A percentile compares a stretch with the other conserved stretches of the same genome.
phyloP scores from a whole-genome alignment of 2,797 vertebrate genomes.

The Cyclopterus lumpus region DNA sequence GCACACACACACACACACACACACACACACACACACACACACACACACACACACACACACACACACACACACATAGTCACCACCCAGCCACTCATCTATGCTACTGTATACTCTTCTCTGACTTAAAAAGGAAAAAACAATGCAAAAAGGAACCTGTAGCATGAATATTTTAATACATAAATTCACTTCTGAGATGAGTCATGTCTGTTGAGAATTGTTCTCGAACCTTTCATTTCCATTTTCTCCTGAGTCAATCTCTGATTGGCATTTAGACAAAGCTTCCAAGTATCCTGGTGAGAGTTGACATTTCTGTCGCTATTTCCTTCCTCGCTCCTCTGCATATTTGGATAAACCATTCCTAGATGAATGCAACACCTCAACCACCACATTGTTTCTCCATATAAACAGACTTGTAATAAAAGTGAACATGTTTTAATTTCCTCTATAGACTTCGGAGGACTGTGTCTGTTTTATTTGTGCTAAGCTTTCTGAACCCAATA shows the following conservation, averaged over 20 bases:
- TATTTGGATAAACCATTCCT: slow-evolving; percentile 46
- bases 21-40: background rate
- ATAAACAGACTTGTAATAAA: slow-evolving; percentile 5
- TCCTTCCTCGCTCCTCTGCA: slow-evolving; percentile 27
- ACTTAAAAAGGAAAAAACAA: slow-evolving; percentile 20
- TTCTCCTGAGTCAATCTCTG: slow-evolving; percentile 55
- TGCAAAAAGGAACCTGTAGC: slow-evolving; percentile 30
- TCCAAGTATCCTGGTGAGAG: slow-evolving; percentile 49
- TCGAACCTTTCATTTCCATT: slow-evolving; percentile 63
- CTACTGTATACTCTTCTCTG: background rate
- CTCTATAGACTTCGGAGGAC: background rate
- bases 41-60: background rate
- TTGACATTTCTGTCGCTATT: slow-evolving; percentile 56
- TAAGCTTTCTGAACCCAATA: background rate
- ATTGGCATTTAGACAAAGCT: slow-evolving; percentile 74
- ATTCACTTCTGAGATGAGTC: slow-evolving; percentile 52
- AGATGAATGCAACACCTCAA: slow-evolving; percentile 7
- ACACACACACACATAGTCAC: background rate
- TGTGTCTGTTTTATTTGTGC: slow-evolving; percentile 12
- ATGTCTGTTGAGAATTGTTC: slow-evolving; percentile 60
- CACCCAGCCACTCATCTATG: background rate
- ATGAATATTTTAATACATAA: slow-evolving; percentile 49
- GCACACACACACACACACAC: background rate
- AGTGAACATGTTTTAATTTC: slow-evolving; percentile 14
- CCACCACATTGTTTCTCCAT: background rate